A percentile compares a stretch with the other conserved stretches of the same genome.
Conservation (phyloP, 2,113 vertebrate species). For the Pantherophis guttatus region DNA sequence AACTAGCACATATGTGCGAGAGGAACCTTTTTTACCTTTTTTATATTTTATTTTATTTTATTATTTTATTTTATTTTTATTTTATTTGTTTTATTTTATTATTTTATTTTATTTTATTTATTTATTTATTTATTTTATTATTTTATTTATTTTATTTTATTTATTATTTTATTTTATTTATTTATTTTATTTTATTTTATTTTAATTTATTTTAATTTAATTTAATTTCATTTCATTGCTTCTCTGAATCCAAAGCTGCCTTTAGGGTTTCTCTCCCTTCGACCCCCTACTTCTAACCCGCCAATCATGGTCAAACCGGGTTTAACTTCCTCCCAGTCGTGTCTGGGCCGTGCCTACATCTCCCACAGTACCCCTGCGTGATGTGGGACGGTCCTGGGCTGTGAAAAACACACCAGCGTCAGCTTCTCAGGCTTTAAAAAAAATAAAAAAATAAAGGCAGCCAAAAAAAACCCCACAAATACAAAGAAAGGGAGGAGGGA, state of each 20-base stretch:
- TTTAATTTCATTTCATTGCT: not conserved
- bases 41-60: too few species aligned
- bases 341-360: constrained; percentile 15
- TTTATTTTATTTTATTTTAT: too few species aligned
- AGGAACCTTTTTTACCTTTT: too few species aligned
- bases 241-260: not conserved
- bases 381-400: not conserved
- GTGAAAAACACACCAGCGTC: not conserved
- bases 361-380: constrained; percentile 43
- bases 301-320: not conserved
- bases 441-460: not conserved
- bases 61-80: too few species aligned
- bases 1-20: too few species aligned
- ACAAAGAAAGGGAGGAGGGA: not conserved
- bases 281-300: not conserved
- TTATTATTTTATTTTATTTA: too few species aligned
- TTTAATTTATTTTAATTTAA: too few species aligned
- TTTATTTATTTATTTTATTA: too few species aligned
- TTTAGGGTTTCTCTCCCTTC: not conserved
- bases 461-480: not conserved
- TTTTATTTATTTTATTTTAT: too few species aligned
- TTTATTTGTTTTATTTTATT: too few species aligned
- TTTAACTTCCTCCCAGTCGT: not conserved
- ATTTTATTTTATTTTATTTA: too few species aligned
- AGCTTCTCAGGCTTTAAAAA: not conserved